Evolutionary conservation across 2,113 vertebrate genomes (phyloP).

Genomic region (Apodemus sylvaticus): DNA sequence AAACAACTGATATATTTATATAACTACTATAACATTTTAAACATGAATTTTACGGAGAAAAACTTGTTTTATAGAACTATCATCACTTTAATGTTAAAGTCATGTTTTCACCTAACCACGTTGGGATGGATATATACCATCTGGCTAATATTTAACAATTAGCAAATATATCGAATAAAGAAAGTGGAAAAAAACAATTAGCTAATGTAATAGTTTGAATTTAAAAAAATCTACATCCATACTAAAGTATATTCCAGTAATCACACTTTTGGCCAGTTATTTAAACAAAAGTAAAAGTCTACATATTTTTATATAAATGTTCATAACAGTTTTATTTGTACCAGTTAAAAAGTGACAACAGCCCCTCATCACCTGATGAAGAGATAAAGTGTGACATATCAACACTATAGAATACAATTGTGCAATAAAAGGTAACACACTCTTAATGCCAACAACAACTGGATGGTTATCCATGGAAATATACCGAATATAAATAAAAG

Average conservation of each 20-base stretch:
- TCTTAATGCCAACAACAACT: not conserved
- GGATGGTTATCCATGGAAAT: not conserved
- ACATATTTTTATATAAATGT: not conserved
- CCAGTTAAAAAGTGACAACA: not conserved
- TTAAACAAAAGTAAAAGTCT: constrained; percentile 1
- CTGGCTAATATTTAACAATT: not conserved
- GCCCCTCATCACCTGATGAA: constrained; percentile 1
- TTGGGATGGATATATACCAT: not conserved
- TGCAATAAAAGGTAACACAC: constrained; percentile 20
- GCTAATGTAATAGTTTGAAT: not conserved
- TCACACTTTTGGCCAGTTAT: not conserved
- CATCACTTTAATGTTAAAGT: constrained; percentile 25
- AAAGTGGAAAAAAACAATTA: no score
- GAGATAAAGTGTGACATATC: not conserved
- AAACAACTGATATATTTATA: not conserved
- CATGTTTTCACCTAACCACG: not conserved
- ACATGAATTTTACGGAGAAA: constrained; percentile 29
- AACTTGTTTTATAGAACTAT: constrained; percentile 33
- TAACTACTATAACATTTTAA: not conserved
- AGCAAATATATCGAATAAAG: not conserved
- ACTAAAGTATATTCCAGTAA: not conserved
- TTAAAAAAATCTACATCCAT: not conserved
- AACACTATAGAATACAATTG: not conserved
- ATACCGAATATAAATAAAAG: not conserved
- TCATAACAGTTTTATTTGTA: not conserved